These are phyloP conservation scores for Drosophila triauraria DNA, from an alignment of 1,140 invertebrate species.

Conservation along the genomic window DNA sequence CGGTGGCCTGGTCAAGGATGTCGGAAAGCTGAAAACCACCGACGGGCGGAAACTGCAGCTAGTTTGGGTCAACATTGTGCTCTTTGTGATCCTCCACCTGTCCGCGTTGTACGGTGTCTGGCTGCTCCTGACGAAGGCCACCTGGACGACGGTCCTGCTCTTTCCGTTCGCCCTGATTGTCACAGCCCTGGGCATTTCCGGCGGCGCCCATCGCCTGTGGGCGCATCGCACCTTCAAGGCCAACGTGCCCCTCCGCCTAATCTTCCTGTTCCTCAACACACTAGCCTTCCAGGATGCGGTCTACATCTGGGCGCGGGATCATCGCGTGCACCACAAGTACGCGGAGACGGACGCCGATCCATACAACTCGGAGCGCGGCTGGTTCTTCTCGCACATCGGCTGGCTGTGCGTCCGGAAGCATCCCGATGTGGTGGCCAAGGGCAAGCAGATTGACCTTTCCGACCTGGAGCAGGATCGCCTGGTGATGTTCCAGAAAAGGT, in stretches of 20 bases:
- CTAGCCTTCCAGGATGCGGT: slow-evolving; percentile 96
- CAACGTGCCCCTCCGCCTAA: slow-evolving; percentile 91
- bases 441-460: slow-evolving; percentile 93
- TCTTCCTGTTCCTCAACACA: slow-evolving; percentile 92
- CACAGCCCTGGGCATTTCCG: slow-evolving; percentile 94
- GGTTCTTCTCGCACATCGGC: slow-evolving; percentile 98
- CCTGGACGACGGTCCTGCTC: slow-evolving; percentile 88
- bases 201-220: slow-evolving; percentile 97
- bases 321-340: slow-evolving; percentile 98
- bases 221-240: slow-evolving; percentile 97
- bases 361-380: slow-evolving; percentile 96
- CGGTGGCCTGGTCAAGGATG: slow-evolving; percentile 85
- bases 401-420: slow-evolving; percentile 97
- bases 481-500: slow-evolving; percentile 94
- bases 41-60: slow-evolving; percentile 87
- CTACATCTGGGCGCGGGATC: slow-evolving; percentile 96
- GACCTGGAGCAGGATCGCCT: slow-evolving; percentile 94
- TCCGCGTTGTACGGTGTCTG: slow-evolving; percentile 94
- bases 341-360: slow-evolving; percentile 98
- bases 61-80: slow-evolving; percentile 96
- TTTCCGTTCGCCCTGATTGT: slow-evolving; percentile 60
- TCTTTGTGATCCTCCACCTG: slow-evolving; percentile 93
- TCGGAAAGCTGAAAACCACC: slow-evolving; percentile 80
- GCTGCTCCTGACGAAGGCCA: slow-evolving; percentile 91
- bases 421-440: slow-evolving; percentile 94